Conservation (phyloP, 37 sponge, comb jelly and placozoan genomes). For the Aplysina aerophoba region DNA sequence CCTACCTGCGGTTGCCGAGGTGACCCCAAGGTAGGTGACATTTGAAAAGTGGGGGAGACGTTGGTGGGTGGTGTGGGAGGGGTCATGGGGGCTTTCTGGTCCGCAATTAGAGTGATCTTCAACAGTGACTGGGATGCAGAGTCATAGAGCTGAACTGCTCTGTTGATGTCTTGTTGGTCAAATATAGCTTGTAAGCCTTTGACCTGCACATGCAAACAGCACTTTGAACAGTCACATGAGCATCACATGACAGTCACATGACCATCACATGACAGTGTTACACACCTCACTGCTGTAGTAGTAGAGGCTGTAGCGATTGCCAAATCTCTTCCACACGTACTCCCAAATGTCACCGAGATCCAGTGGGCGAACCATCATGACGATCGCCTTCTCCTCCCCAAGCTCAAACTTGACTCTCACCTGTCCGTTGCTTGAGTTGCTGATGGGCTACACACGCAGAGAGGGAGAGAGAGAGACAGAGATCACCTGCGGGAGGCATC, state of each 20-base stretch:
- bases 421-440: not conserved
- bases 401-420: constrained; percentile 70
- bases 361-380: constrained; percentile 54
- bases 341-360: constrained; percentile 30
- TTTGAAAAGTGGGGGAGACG: constrained; percentile 19
- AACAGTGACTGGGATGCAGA: not conserved
- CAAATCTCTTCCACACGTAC: constrained; percentile 52
- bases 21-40: constrained; percentile 12
- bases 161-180: constrained; percentile 3
- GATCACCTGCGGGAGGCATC: no score
- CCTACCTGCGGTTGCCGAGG: not conserved
- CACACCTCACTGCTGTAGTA: constrained; percentile 60
- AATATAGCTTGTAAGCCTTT: constrained; percentile 10
- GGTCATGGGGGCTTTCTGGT: not conserved
- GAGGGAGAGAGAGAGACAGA: no score
- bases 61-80: constrained; percentile 28
- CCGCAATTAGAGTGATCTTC: not conserved
- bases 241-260: constrained; percentile 11
- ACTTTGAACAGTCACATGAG: constrained; percentile 24
- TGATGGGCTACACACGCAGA: no score
- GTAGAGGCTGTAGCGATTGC: constrained; percentile 57
- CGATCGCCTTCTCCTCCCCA: constrained; percentile 71
- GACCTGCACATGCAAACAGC: not conserved
- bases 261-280: not conserved
- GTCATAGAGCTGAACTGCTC: constrained; percentile 22